Evolutionary conservation across 2,888 invertebrate genomes (phyloP).

Genomic region (Chouioia cunea): DNA sequence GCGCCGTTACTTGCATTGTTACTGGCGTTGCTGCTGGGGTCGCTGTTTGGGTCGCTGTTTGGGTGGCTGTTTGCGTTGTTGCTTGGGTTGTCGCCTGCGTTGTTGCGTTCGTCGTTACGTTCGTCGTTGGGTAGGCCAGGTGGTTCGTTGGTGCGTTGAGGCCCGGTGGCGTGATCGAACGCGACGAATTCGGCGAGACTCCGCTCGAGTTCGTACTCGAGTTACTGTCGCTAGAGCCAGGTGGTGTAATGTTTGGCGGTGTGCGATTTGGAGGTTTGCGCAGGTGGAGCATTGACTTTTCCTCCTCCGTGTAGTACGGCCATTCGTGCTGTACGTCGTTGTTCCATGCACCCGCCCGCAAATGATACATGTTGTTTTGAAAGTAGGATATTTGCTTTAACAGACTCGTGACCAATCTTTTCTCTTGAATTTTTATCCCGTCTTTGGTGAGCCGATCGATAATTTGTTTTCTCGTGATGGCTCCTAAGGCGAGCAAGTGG

Average conservation of each 20-base stretch:
- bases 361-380: conserved; percentile 90
- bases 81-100: too few species aligned
- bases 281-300: conserved; percentile 88
- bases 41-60: conserved; percentile 29
- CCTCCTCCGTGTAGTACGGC: conserved; percentile 94
- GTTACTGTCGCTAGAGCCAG: conserved; percentile 85
- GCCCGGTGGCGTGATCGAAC: conserved; percentile 80
- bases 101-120: too few species aligned
- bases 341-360: conserved; percentile 91
- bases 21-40: conserved; percentile 11
- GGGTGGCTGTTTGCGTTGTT: conserved; percentile 55
- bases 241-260: conserved; percentile 92
- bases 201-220: conserved; percentile 88
- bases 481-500: conserved; percentile 91
- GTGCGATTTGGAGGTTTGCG: conserved; percentile 94
- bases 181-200: conserved; percentile 82
- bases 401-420: conserved; percentile 80
- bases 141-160: too few species aligned
- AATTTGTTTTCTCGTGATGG: conserved; percentile 94
- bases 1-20: conserved; percentile 12
- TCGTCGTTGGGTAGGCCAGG: too few species aligned
- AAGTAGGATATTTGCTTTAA: conserved; percentile 84
- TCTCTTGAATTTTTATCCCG: conserved; percentile 88
- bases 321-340: conserved; percentile 94
- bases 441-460: conserved; percentile 86